phyloP scores from a whole-genome alignment of 2,797 vertebrate genomes.

The Glossophaga mutica region DNA sequence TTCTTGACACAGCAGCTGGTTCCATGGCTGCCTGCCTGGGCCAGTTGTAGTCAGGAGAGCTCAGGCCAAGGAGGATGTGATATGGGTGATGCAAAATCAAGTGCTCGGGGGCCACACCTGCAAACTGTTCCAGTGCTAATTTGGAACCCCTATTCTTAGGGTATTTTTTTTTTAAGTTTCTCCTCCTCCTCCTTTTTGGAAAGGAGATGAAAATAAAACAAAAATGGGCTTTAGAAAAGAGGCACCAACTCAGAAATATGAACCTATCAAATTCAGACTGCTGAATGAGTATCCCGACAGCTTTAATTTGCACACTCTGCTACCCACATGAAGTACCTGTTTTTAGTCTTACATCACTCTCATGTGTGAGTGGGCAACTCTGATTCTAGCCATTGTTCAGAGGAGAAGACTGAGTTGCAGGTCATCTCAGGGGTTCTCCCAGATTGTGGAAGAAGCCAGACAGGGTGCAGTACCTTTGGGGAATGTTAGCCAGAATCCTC shows the following conservation, averaged over 20 bases:
- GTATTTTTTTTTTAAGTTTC: not conserved
- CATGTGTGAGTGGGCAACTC: not conserved
- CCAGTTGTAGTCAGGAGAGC: not conserved
- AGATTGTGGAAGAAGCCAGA: not conserved
- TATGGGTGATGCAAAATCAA: not conserved
- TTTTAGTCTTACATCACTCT: not conserved
- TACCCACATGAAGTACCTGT: not conserved
- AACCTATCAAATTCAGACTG: not conserved
- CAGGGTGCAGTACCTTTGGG: not conserved
- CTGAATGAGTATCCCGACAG: not conserved
- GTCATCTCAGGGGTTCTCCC: not conserved
- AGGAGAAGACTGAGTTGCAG: not conserved
- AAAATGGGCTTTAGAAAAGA: not conserved
- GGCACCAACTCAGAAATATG: not conserved
- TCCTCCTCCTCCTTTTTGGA: not conserved
- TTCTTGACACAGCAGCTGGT: not conserved
- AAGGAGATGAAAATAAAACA: not conserved
- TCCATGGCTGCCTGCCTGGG: too few relatives aligned
- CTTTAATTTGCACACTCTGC: not conserved
- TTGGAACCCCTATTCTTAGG: not conserved
- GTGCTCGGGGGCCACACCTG: not conserved
- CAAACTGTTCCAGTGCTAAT: not conserved
- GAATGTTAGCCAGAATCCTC: not conserved
- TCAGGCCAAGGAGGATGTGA: not conserved
- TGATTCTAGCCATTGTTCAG: not conserved